Evolutionary conservation across 2,888 invertebrate species (phyloP).

Genomic region (Lamproptera curius): DNA sequence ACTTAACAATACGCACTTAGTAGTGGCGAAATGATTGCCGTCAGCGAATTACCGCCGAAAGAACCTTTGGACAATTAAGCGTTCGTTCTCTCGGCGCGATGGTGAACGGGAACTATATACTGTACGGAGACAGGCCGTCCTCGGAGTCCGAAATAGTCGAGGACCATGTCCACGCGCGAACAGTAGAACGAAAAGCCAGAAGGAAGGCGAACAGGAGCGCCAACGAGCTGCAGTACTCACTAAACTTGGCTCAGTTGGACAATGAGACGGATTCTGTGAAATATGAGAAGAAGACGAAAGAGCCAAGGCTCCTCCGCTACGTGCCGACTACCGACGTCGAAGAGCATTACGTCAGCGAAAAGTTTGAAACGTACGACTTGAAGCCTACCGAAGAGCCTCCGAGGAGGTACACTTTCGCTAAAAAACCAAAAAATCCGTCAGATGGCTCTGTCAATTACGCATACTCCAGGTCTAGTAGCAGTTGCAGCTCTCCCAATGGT

Average conservation of each 20-base stretch:
- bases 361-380: constrained; percentile 65
- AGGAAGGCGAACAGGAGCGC: constrained; percentile 55
- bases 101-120: constrained; percentile 72
- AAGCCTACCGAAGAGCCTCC: constrained; percentile 58
- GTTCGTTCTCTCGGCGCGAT: constrained; percentile 41
- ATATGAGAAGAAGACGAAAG: constrained; percentile 65
- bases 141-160: constrained; percentile 67
- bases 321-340: constrained; percentile 64
- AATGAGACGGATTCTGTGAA: constrained; percentile 69
- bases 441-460: constrained; percentile 69
- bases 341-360: constrained; percentile 60
- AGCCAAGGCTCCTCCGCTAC: constrained; percentile 61
- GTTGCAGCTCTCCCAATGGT: constrained; percentile 65
- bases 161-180: constrained; percentile 60
- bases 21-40: constrained; percentile 36
- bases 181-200: constrained; percentile 54
- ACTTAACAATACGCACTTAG: constrained; percentile 14
- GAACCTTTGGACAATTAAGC: constrained; percentile 24
- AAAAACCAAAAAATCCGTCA: constrained; percentile 63
- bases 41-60: constrained; percentile 30
- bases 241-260: constrained; percentile 58
- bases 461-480: constrained; percentile 65
- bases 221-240: constrained; percentile 55
- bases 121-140: constrained; percentile 64
- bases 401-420: constrained; percentile 56